Percentiles rank a stretch among this genome's conserved stretches.
phyloP scores from a whole-genome alignment of 2,113 vertebrate species.

The Hemibagrus wyckioides region DNA sequence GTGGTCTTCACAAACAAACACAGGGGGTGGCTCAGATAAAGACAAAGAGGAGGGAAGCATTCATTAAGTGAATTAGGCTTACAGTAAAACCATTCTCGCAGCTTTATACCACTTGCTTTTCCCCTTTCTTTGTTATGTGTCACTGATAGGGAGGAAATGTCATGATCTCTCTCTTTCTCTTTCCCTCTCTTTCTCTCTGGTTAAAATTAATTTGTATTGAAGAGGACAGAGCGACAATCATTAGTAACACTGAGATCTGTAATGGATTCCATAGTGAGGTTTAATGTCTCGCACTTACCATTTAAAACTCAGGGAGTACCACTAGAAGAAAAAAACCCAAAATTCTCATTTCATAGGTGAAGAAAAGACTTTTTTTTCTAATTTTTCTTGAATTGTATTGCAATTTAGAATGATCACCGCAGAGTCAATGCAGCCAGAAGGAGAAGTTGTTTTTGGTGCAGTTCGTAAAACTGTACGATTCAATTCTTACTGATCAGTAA shows the following conservation, averaged over 20 bases:
- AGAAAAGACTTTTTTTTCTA: too few relatives aligned
- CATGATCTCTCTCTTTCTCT: constrained; percentile 42
- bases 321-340: neutral
- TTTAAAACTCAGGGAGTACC: constrained; percentile 25
- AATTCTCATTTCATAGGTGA: neutral
- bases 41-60: constrained; percentile 58
- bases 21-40: constrained; percentile 31
- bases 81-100: constrained; percentile 57
- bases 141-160: constrained; percentile 38
- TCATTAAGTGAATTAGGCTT: constrained; percentile 65
- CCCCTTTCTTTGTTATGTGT: constrained; percentile 27
- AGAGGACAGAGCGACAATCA: constrained; percentile 38
- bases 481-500: neutral
- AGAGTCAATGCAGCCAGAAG: neutral
- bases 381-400: constrained; percentile 8
- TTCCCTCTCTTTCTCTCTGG: constrained; percentile 32
- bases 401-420: neutral
- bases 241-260: constrained; percentile 51
- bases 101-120: constrained; percentile 23
- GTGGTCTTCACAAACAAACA: constrained; percentile 56
- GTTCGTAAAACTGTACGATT: neutral
- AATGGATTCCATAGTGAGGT: constrained; percentile 47
- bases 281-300: constrained; percentile 38
- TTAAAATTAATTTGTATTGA: constrained; percentile 49
- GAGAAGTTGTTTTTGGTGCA: neutral